Evolutionary conservation across 2,888 invertebrate species (phyloP), one percentile per base, ranked within the genome.

Genomic region (Drosophila austrosaltans): DNA sequence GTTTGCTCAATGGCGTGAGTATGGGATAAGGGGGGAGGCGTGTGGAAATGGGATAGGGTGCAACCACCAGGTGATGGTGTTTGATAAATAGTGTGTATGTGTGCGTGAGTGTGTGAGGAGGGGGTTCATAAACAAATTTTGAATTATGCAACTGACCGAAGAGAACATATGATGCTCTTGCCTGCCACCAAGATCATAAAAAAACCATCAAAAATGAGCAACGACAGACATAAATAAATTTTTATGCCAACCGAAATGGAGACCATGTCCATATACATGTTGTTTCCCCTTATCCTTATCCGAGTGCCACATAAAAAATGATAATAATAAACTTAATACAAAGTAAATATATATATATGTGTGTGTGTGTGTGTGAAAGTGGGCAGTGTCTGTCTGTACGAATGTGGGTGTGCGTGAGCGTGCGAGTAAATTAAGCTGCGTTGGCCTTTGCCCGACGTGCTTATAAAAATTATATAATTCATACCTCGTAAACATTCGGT

Each of bases 1-100:
- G 91, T 69, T 79, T 92, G 64, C 81, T 92, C 78, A 88, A 89
- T 67, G 87, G 85, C 69, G 92, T 92, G 82, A 91, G 90, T 88
- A 54, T 53, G 63, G 16, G 10, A 36, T 8, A 8, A 8, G 36
- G 8, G 10, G 36, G 10, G 10, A 10, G 7, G 36, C 8, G 36
- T 1, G 8, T 36, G 2, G 10, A 8, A 36, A 10, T 36, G 5
- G 36, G 7, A 28, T 40, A 25, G 20, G 40, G 10, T 32, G 4
- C 4, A 4, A 36, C 22, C 40, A 54, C 28, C 40, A 40, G 54
- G 10, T 53, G 10, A 40, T 48, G 44, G 25, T 6, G 8, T 20
- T 6, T 8, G 28, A 20, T 59, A 44, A 59, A 54, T 59, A 7
- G 16, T 42, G 53, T 67, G n/a, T 28, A 25, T 20, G 8, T 3